Conservation (phyloP, 2,888 invertebrate species). For the Elaeidobius kamerunicus region DNA sequence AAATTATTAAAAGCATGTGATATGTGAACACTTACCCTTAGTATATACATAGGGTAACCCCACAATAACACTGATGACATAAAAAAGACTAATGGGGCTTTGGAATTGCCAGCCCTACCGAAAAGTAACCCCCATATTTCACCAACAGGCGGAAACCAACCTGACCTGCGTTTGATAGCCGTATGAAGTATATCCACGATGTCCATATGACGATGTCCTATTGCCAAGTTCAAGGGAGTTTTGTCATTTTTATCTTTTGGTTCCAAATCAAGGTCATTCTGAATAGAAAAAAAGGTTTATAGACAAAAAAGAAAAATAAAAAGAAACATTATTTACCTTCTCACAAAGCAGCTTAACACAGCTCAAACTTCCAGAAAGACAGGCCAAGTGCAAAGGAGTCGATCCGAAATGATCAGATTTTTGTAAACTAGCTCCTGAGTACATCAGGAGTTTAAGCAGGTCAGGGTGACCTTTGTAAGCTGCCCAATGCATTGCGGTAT, state of each 20-base stretch:
- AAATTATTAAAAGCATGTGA: background rate
- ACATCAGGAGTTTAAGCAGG: conserved; percentile 80
- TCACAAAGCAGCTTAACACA: conserved; percentile 86
- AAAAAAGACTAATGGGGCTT: conserved; percentile 82
- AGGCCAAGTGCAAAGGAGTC: conserved; percentile 86
- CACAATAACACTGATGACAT: conserved; percentile 81
- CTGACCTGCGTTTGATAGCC: conserved; percentile 76
- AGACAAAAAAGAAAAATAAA: conserved; percentile 34
- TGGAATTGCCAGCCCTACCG: conserved; percentile 88
- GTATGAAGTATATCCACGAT: conserved; percentile 78
- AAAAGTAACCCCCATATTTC: conserved; percentile 88
- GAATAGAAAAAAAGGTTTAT: no score
- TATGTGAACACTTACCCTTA: conserved; percentile 59
- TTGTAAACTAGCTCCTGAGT: conserved; percentile 86
- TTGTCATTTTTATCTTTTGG: conserved; percentile 89
- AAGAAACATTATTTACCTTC: conserved; percentile 56
- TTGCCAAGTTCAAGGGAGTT: conserved; percentile 86
- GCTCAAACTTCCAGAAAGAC: conserved; percentile 81
- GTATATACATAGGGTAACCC: conserved; percentile 93
- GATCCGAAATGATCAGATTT: conserved; percentile 92
- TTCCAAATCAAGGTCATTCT: conserved; percentile 83
- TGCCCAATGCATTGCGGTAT: conserved; percentile 92
- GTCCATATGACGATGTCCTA: conserved; percentile 82
- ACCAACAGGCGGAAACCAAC: conserved; percentile 84
- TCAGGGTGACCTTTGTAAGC: conserved; percentile 91